A percentile compares a stretch with the other conserved stretches of the same genome.
Evolutionary conservation across 2,888 invertebrate genomes (phyloP).

Genomic region (Agrochola circellaris): DNA sequence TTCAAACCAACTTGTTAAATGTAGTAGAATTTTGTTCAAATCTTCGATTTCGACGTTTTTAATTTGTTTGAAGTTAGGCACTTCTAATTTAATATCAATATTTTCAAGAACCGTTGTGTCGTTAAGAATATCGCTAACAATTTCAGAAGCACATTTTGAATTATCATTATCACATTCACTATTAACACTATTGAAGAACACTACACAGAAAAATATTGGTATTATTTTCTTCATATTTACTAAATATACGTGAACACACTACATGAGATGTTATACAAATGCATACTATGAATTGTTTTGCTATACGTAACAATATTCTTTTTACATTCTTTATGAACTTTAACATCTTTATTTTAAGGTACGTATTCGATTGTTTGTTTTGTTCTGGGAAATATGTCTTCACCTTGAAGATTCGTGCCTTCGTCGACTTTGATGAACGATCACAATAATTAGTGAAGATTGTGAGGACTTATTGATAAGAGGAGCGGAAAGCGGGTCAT

Average conservation of each 20-base stretch:
- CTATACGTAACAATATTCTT: constrained; percentile 44
- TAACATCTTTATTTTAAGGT: constrained; percentile 34
- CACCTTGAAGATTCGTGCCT: constrained; percentile 81
- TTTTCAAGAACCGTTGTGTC: constrained; percentile 60
- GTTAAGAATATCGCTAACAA: constrained; percentile 72
- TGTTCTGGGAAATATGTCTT: constrained; percentile 55
- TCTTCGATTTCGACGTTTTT: constrained; percentile 65
- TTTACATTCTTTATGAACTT: constrained; percentile 12
- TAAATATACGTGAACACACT: constrained; percentile 77
- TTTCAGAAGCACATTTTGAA: constrained; percentile 74
- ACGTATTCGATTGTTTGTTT: constrained; percentile 44
- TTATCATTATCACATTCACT: constrained; percentile 78
- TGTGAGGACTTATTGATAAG: constrained; percentile 58
- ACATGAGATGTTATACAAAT: constrained; percentile 79
- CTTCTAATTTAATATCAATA: constrained; percentile 61
- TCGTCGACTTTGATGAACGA: constrained; percentile 81
- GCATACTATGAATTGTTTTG: constrained; percentile 69
- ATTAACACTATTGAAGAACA: constrained; percentile 67
- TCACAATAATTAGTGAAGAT: constrained; percentile 74
- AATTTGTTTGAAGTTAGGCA: constrained; percentile 67
- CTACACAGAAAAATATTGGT: constrained; percentile 63
- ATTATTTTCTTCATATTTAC: constrained; percentile 72
- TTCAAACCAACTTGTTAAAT: constrained; percentile 75
- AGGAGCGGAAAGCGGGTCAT: constrained; percentile 51
- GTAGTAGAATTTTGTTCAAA: constrained; percentile 70